Evolutionary conservation across 2,797 vertebrate species (phyloP).

Genomic region (Peromyscus eremicus): DNA sequence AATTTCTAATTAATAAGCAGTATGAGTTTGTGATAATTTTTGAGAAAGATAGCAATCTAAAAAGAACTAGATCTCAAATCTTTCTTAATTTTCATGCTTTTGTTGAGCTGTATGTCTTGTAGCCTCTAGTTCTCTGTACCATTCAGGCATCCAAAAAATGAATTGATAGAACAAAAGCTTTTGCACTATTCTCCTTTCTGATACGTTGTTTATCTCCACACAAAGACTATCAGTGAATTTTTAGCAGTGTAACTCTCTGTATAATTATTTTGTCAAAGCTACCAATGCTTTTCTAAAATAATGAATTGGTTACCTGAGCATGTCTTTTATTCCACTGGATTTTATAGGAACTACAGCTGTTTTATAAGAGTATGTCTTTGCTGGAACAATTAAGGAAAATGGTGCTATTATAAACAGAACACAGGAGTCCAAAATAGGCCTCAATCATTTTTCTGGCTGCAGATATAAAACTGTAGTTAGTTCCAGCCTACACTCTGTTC

Average conservation of each 20-base stretch:
- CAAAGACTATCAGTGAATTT: constrained; percentile 53
- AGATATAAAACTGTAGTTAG: constrained; percentile 34
- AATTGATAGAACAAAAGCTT: constrained; percentile 19
- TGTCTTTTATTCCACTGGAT: constrained; percentile 58
- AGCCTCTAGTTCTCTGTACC: background rate
- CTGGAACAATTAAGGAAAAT: constrained; percentile 61
- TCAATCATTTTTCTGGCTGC: constrained; percentile 63
- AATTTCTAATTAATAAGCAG: constrained; percentile 12
- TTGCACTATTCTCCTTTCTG: background rate
- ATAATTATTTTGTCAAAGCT: constrained; percentile 79
- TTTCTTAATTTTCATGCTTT: constrained; percentile 4
- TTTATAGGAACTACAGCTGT: constrained; percentile 48
- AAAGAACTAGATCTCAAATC: constrained; percentile 1
- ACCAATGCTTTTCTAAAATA: constrained; percentile 61
- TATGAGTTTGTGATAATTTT: background rate
- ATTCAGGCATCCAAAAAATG: background rate
- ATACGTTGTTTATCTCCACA: constrained; percentile 65
- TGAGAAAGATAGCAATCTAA: background rate
- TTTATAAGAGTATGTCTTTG: constrained; percentile 61
- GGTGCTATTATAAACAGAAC: constrained; percentile 55
- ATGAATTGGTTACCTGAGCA: constrained; percentile 68
- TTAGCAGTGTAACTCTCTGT: constrained; percentile 34
- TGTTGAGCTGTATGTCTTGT: background rate
- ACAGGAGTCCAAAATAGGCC: constrained; percentile 39
- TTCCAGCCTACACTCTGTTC: background rate